Percentiles rank a stretch among this genome's conserved stretches.
Conservation (phyloP, 2,888 invertebrate species). For the Phortica okadai region DNA sequence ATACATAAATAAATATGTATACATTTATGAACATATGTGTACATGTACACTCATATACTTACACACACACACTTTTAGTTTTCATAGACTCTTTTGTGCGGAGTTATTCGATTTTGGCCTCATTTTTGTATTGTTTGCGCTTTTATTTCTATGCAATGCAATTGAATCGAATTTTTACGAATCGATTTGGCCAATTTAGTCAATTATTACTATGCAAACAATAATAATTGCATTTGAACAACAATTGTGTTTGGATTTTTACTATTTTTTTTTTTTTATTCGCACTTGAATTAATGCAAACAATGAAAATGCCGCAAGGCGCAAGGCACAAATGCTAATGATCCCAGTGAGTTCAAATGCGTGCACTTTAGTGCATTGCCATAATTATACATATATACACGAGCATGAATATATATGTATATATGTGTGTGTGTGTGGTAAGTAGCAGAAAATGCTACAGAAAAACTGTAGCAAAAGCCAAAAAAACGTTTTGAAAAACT, state of each 20-base stretch:
- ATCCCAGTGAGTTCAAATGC: slow-evolving; percentile 6
- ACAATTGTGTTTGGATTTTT: not conserved
- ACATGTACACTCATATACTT: too few relatives aligned
- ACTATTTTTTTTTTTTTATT: not conserved
- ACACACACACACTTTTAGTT: too few relatives aligned
- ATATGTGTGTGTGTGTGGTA: too few relatives aligned
- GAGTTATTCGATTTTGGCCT: too few relatives aligned
- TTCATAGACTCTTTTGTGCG: too few relatives aligned
- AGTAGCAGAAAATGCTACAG: not conserved
- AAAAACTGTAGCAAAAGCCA: not conserved
- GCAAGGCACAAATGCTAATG: slow-evolving; percentile 16
- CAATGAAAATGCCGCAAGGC: slow-evolving; percentile 21
- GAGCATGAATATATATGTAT: not conserved
- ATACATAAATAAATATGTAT: too few relatives aligned
- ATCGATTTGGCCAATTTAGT: not conserved
- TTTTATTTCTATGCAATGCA: not conserved
- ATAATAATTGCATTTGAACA: not conserved
- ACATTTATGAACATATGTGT: too few relatives aligned
- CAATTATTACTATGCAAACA: slow-evolving; percentile 1
- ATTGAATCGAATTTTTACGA: not conserved
- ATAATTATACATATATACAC: not conserved
- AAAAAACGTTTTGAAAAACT: slow-evolving; percentile 5
- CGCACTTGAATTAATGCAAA: slow-evolving; percentile 22
- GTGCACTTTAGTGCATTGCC: slow-evolving; percentile 6
- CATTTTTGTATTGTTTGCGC: not conserved